Conservation (phyloP, 2,113 vertebrate species). For the Girardinichthys multiradiatus region DNA sequence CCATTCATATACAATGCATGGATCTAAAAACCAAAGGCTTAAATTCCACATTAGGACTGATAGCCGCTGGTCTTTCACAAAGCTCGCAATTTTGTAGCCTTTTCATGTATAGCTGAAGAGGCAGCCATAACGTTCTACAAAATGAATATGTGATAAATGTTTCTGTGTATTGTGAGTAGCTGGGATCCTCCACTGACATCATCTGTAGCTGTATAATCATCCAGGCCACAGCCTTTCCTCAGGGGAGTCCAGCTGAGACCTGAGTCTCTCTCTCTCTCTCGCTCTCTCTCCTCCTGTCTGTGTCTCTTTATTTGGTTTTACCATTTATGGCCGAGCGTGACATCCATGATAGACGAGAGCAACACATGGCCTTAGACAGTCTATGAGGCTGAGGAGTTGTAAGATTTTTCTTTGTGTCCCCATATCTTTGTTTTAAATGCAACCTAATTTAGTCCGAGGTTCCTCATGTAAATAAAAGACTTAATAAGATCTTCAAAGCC, state of each 20-base stretch:
- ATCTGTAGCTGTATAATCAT: slow-evolving; percentile 78
- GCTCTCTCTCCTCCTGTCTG: slow-evolving; percentile 37
- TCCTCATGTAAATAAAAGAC: slow-evolving; percentile 41
- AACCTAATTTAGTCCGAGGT: slow-evolving; percentile 26
- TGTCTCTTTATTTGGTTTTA: slow-evolving; percentile 48
- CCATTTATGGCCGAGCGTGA: slow-evolving; percentile 60
- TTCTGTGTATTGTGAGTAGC: slow-evolving; percentile 45
- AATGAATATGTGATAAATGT: slow-evolving; percentile 50
- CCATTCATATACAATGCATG: not conserved
- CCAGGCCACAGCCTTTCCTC: slow-evolving; percentile 69
- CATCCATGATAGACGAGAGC: slow-evolving; percentile 71
- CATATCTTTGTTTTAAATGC: slow-evolving; percentile 38
- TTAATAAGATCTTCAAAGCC: slow-evolving; percentile 53
- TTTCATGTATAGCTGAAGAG: slow-evolving; percentile 52
- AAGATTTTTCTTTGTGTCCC: slow-evolving; percentile 39
- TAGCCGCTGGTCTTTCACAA: slow-evolving; percentile 43
- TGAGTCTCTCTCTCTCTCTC: slow-evolving; percentile 31
- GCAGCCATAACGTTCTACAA: slow-evolving; percentile 21
- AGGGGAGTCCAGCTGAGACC: slow-evolving; percentile 75
- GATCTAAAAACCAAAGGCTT: not conserved
- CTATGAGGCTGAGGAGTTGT: slow-evolving; percentile 43
- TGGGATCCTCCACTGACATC: slow-evolving; percentile 72
- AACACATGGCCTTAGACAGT: slow-evolving; percentile 55
- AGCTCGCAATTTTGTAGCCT: slow-evolving; percentile 33
- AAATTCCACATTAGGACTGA: slow-evolving; percentile 17